Evolutionary conservation across 2,113 vertebrate species (phyloP).

Genomic region (Thunnus thynnus): DNA sequence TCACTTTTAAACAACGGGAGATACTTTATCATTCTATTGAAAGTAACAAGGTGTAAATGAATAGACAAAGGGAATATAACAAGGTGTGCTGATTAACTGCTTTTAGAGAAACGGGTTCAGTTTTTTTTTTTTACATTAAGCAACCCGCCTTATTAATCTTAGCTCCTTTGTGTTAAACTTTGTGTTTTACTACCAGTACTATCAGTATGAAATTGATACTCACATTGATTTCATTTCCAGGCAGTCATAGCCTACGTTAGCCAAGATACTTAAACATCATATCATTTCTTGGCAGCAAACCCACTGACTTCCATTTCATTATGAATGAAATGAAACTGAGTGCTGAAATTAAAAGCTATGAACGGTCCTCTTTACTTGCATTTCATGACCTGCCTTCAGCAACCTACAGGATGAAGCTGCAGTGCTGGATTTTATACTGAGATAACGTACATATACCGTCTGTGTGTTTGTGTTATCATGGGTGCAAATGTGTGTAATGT

Average conservation of each 20-base stretch:
- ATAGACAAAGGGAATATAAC: too few species aligned
- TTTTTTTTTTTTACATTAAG: neutral
- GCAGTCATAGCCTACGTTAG: constrained; percentile 24
- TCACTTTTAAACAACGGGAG: too few species aligned
- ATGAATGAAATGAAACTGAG: constrained; percentile 48
- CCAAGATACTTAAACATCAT: constrained; percentile 41
- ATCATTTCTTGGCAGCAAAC: constrained; percentile 46
- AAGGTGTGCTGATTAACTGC: neutral
- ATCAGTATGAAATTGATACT: constrained; percentile 19
- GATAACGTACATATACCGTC: neutral
- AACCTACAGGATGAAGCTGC: constrained; percentile 26
- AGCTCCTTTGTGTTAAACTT: neutral
- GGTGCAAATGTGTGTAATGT: constrained; percentile 11
- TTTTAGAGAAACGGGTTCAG: neutral
- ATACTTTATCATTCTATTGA: neutral
- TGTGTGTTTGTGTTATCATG: constrained; percentile 16
- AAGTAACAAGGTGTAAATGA: neutral
- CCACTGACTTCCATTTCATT: constrained; percentile 41
- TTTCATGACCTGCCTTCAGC: constrained; percentile 29
- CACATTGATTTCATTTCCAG: constrained; percentile 40
- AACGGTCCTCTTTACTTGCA: constrained; percentile 34
- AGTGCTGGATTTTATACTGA: neutral
- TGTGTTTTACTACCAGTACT: neutral
- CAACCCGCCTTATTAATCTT: neutral
- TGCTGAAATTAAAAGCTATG: constrained; percentile 38